phyloP scores from a whole-genome alignment of 2,113 vertebrate species.

The Coptodon bakossiorum region DNA sequence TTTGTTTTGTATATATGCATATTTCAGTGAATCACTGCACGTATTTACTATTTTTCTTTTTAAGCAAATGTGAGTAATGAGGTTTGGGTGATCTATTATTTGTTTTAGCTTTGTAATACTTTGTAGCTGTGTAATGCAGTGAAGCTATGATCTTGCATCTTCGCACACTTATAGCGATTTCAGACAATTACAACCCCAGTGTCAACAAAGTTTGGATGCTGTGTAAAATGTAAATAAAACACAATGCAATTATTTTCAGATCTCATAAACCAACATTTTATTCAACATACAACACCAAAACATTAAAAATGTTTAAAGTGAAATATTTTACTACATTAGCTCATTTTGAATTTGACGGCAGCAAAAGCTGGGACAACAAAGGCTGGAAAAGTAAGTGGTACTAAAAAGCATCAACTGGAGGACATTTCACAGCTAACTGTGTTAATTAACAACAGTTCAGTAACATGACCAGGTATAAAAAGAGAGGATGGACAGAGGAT shows the following conservation, averaged over 20 bases:
- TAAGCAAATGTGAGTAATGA: background rate
- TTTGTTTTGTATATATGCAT: background rate
- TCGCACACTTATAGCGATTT: rapidly evolving
- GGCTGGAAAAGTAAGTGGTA: background rate
- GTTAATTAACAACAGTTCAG: background rate
- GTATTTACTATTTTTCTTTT: background rate
- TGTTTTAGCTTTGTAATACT: background rate
- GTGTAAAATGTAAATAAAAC: background rate
- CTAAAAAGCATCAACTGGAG: background rate
- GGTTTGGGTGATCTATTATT: background rate
- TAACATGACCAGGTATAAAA: background rate
- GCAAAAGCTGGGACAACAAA: background rate
- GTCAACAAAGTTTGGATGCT: background rate
- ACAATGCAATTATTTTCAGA: background rate
- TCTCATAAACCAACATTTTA: background rate
- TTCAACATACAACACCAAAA: background rate
- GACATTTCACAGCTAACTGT: background rate
- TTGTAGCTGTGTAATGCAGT: background rate
- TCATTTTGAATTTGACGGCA: background rate
- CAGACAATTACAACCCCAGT: background rate
- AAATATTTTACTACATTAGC: background rate
- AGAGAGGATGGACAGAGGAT: background rate
- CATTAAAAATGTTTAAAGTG: background rate
- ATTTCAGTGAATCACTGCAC: background rate
- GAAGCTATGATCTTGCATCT: background rate